These are phyloP conservation scores for Pseudomugil tenellus DNA, from an alignment of 2,797 vertebrate genomes.

Conservation along the genomic window DNA sequence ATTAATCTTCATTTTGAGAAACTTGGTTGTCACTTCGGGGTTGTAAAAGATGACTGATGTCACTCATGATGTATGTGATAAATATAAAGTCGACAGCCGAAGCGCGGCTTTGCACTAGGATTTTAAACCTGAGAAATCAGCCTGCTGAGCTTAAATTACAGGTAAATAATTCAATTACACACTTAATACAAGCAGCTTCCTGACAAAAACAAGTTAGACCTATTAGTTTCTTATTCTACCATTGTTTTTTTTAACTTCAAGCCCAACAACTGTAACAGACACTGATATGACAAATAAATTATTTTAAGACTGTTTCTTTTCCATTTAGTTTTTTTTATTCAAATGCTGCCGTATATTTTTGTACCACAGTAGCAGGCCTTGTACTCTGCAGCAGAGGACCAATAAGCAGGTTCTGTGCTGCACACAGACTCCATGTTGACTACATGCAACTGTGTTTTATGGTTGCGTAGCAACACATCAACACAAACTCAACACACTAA, in stretches of 20 bases:
- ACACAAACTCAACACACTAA: background rate
- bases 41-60: background rate
- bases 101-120: background rate
- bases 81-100: background rate
- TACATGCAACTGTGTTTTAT: slow-evolving; percentile 6
- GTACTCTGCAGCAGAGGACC: background rate
- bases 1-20: slow-evolving; percentile 5
- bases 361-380: too few relatives aligned
- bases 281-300: too few relatives aligned
- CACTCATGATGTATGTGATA: background rate
- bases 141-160: background rate
- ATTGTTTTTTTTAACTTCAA: too few relatives aligned
- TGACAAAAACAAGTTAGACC: background rate
- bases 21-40: background rate
- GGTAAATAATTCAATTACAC: background rate
- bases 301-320: too few relatives aligned
- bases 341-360: too few relatives aligned
- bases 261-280: background rate
- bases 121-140: background rate
- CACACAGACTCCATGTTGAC: background rate
- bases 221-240: too few relatives aligned
- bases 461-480: slow-evolving; percentile 11
- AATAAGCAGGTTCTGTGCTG: background rate
- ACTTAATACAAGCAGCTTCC: background rate
- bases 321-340: too few relatives aligned